A percentile compares a stretch with the other conserved stretches of the same genome.
These are phyloP conservation scores for Synergus umbraculus DNA, from an alignment of 2,888 invertebrate genomes.

Conservation along the genomic window DNA sequence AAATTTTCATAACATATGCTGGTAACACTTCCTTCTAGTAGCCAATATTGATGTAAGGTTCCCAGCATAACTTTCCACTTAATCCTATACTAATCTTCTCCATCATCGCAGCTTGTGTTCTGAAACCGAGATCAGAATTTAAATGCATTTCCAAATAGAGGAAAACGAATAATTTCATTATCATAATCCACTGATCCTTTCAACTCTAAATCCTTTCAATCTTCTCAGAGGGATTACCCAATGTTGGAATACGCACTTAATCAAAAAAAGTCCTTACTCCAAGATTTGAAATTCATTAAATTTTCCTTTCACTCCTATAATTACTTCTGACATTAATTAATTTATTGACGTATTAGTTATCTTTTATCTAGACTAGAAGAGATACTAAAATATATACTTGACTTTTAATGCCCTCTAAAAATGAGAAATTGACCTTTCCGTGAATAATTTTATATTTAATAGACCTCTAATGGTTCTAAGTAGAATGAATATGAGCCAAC, in stretches of 20 bases:
- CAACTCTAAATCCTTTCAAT: background rate
- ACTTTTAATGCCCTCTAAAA: background rate
- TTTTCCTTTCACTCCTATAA: background rate
- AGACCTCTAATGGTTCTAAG: background rate
- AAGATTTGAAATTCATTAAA: background rate
- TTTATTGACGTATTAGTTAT: background rate
- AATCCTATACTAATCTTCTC: slow-evolving; percentile 19
- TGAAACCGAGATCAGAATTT: background rate
- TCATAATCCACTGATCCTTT: slow-evolving; percentile 12
- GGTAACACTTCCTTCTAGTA: background rate
- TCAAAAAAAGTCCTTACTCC: background rate
- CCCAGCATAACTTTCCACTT: background rate
- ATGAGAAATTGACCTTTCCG: background rate
- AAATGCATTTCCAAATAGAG: slow-evolving; percentile 3
- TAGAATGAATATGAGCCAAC: no score
- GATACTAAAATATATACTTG: background rate
- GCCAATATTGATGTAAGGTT: slow-evolving; percentile 10
- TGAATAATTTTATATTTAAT: background rate
- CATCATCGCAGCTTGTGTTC: background rate
- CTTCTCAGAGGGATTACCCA: background rate
- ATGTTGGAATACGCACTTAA: background rate
- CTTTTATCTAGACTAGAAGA: background rate
- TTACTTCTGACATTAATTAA: background rate
- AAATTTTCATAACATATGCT: background rate
- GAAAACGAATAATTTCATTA: slow-evolving; percentile 10